Conservation (phyloP, 1,140 invertebrate species). For the Charaxes varanes region DNA sequence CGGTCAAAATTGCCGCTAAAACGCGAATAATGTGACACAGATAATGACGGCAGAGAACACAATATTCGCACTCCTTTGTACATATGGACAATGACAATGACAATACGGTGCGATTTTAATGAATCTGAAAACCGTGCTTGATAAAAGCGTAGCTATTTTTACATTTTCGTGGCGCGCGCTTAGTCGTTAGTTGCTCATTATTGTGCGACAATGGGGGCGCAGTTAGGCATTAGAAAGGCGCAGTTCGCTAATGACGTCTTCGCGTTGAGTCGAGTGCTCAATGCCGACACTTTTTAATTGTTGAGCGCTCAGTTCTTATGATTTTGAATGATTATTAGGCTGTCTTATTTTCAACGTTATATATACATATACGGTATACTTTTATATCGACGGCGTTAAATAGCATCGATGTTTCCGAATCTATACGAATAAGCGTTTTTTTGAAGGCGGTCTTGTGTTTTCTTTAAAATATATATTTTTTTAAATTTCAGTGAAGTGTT, state of each 20-base stretch:
- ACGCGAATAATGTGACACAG: background rate
- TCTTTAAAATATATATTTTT: too few relatives aligned
- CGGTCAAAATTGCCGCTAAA: too few relatives aligned
- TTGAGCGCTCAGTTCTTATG: too few relatives aligned
- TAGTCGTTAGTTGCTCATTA: conserved; percentile 67
- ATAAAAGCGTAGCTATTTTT: conserved; percentile 40
- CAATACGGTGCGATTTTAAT: conserved; percentile 14
- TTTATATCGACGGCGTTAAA: too few relatives aligned
- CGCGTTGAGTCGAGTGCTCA: conserved; percentile 4
- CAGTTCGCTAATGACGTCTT: conserved; percentile 59
- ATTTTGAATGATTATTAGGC: too few relatives aligned
- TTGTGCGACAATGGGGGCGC: conserved; percentile 55
- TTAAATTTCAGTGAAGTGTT: too few relatives aligned
- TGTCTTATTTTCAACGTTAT: too few relatives aligned
- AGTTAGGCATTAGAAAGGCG: conserved; percentile 70
- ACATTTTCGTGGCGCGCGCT: conserved; percentile 30
- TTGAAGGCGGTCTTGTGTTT: too few relatives aligned
- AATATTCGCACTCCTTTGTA: background rate
- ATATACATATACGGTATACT: too few relatives aligned
- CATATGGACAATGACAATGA: conserved; percentile 1
- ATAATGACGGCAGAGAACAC: background rate
- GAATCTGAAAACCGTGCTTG: conserved; percentile 34
- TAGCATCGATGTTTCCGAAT: too few relatives aligned
- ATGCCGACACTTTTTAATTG: too few relatives aligned
- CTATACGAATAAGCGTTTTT: too few relatives aligned